A percentile compares a stretch with the other conserved stretches of the same genome.
These are phyloP conservation scores for Aromia moschata DNA, from an alignment of 2,888 invertebrate species.

Conservation along the genomic window DNA sequence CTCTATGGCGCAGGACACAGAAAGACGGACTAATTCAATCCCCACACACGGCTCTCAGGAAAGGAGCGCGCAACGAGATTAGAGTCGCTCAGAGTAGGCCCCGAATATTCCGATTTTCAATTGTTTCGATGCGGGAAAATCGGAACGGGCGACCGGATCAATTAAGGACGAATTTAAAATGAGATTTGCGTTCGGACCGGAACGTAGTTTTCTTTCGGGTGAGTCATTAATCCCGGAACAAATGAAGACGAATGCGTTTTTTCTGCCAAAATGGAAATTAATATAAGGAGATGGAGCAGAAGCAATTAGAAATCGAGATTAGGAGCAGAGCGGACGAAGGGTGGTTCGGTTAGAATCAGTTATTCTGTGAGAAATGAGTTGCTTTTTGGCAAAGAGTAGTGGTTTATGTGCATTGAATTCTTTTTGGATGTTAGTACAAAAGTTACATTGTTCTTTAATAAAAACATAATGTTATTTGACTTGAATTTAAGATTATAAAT, in stretches of 20 bases:
- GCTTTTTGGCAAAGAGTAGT: too few species aligned
- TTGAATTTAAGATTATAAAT: too few species aligned
- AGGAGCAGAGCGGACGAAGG: too few species aligned
- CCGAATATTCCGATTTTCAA: constrained; percentile 20
- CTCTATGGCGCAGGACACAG: too few species aligned
- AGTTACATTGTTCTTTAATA: too few species aligned
- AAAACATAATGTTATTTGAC: too few species aligned
- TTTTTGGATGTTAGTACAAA: too few species aligned
- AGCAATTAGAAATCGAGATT: too few species aligned
- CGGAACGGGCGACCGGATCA: constrained; percentile 16
- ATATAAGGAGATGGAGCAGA: too few species aligned
- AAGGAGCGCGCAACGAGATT: constrained; percentile 14
- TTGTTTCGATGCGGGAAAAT: constrained; percentile 17
- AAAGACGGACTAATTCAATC: constrained; percentile 19
- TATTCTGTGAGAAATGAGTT: too few species aligned
- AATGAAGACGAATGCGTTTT: neutral
- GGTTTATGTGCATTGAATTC: too few species aligned
- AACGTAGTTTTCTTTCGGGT: neutral
- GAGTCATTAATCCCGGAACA: neutral
- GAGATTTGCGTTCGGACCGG: neutral
- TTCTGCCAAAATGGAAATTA: neutral
- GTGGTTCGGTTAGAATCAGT: too few species aligned
- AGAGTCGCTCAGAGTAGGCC: constrained; percentile 16
- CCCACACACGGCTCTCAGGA: constrained; percentile 9
- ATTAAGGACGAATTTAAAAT: constrained; percentile 23